Evolutionary conservation across 2,888 invertebrate genomes (phyloP).

Genomic region (Drosophila suboccidentalis): DNA sequence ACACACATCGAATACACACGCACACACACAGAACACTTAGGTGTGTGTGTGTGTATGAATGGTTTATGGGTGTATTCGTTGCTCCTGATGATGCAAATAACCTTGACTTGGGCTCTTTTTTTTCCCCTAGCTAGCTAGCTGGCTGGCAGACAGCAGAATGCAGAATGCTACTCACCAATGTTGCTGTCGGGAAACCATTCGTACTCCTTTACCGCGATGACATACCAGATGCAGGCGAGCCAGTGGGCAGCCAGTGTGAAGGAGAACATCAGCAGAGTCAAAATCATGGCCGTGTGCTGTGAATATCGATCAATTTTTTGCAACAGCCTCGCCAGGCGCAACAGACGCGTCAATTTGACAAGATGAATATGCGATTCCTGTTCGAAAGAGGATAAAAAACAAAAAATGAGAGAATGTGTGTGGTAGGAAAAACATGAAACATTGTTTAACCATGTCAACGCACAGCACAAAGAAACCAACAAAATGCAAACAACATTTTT

Average conservation of each 20-base stretch:
- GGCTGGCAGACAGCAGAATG: not conserved
- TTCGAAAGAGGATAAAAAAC: slow-evolving; percentile 23
- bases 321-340: slow-evolving; percentile 94
- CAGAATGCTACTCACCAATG: slow-evolving; percentile 89
- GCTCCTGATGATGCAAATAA: slow-evolving; percentile 20
- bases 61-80: not conserved
- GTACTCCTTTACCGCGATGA: slow-evolving; percentile 96
- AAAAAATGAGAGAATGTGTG: slow-evolving; percentile 2
- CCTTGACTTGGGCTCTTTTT: slow-evolving; percentile 42
- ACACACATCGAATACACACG: slow-evolving; percentile 13
- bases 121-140: slow-evolving; percentile 2
- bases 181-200: slow-evolving; percentile 88
- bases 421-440: slow-evolving; percentile 32
- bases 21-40: slow-evolving; percentile 3
- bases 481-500: slow-evolving; percentile 25
- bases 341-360: slow-evolving; percentile 95
- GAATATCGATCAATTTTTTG: slow-evolving; percentile 99
- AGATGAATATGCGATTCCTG: slow-evolving; percentile 95
- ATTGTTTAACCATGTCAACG: slow-evolving; percentile 37
- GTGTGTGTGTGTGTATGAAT: slow-evolving; percentile 3
- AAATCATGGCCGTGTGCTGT: slow-evolving; percentile 97
- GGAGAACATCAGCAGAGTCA: slow-evolving; percentile 96
- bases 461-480: slow-evolving; percentile 23
- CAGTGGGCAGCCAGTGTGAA: slow-evolving; percentile 98
- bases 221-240: slow-evolving; percentile 99